Base-by-base conservation (phyloP, 2,113 vertebrate species). In the Serinus canaria region DNA sequence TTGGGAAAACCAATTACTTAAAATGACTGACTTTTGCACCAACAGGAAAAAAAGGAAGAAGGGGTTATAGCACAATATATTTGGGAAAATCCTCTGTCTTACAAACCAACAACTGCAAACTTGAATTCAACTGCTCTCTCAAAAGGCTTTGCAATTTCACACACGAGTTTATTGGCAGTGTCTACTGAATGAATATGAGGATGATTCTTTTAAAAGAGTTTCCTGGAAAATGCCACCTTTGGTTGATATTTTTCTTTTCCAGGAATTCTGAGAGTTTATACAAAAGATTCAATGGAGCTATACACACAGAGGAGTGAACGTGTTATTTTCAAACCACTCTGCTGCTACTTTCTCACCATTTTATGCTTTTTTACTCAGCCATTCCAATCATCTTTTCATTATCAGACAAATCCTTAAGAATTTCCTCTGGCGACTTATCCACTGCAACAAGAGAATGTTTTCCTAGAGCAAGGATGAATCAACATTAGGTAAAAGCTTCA, bases 341-440 rank as follows among this genome's bases (percentile, higher is more conserved):
- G 74, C 89, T 91, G 91, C 53, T 91, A 33, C 81, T 92, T 94
- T 94, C 81, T 97, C 91, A 87, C 83, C 69, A 85, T 94, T 95
- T 95, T 58, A 82, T 86, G 92, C 83, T 89, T 95, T 95, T 94
- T 92, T 95, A 85, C 66, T 73, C 87, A 89, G 69, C 78, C 95
- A 94, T 97, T 92, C 96, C 47, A 0, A 94, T 94, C 95, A 92
- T 94, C 95, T 94, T 95, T 95, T 95, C 89, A 91, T 95, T 96
- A 97, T 96, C 95, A 94, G 74, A 95, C 81, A 95, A 94, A 96
- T 96, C 91, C 91, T 92, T 87, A 95, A 95, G 92, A 92, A 96
- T 95, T 97, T 95, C 91, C 83, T 95, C 91, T 92, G 89, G 92
- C 69, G 49, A 94, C 83, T 87, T 84, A 72, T 30, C 66, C 18